A percentile compares a stretch with the other conserved stretches of the same genome.
These are phyloP conservation scores for Crematogaster levior DNA, from an alignment of 2,888 invertebrate species.

Conservation along the genomic window DNA sequence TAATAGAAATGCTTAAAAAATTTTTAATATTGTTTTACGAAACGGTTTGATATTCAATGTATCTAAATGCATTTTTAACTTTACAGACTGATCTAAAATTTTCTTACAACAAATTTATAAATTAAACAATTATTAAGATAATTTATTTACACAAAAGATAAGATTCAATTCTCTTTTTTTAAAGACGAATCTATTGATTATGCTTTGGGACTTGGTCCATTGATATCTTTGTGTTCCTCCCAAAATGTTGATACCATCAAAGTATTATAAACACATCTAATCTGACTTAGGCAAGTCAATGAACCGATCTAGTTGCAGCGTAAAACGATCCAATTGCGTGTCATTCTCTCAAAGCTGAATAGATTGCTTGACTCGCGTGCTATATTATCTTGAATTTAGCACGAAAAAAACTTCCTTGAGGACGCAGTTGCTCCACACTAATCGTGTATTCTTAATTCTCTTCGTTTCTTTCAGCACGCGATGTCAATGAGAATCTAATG, in stretches of 20 bases:
- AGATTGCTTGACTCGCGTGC: conserved; percentile 42
- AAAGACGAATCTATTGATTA: not conserved
- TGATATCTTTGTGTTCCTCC: not conserved
- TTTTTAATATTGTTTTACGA: not conserved
- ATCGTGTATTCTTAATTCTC: conserved; percentile 1
- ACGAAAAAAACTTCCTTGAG: conserved; percentile 39
- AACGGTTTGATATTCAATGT: not conserved
- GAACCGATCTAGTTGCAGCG: not conserved
- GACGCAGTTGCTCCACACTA: conserved; percentile 18
- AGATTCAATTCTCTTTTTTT: not conserved
- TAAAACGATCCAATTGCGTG: conserved; percentile 27
- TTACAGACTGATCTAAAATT: not conserved
- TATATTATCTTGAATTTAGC: conserved; percentile 36
- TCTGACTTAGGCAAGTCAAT: conserved; percentile 16
- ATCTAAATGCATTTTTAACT: not conserved
- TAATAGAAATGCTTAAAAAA: not conserved
- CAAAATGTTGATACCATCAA: not conserved
- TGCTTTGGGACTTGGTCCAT: not conserved
- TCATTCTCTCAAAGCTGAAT: conserved; percentile 6
- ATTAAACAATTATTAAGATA: not conserved
- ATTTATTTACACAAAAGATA: conserved; percentile 2
- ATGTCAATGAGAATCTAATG: not conserved
- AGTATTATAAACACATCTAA: not conserved
- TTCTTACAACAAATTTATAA: not conserved
- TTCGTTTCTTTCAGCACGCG: conserved; percentile 11